Conservation (phyloP, 2,888 invertebrate genomes). For the Notodonta dromedarius region DNA sequence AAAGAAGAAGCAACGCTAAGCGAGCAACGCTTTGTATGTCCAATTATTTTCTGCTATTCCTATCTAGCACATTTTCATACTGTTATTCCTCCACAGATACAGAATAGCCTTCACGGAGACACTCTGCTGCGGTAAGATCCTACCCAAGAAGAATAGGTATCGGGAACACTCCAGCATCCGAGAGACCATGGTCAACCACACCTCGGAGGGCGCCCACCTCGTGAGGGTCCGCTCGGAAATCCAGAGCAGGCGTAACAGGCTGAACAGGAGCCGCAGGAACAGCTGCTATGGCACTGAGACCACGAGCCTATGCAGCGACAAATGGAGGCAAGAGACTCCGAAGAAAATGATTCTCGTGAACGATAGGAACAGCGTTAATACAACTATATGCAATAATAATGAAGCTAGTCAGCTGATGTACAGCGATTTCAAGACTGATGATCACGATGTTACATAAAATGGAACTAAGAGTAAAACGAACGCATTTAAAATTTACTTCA, state of each 20-base stretch:
- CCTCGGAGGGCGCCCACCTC: conserved; percentile 71
- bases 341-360: conserved; percentile 47
- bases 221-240: conserved; percentile 69
- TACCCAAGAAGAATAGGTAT: conserved; percentile 73
- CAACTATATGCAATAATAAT: conserved; percentile 53
- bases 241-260: conserved; percentile 45
- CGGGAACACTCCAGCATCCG: conserved; percentile 86
- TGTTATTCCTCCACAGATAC: conserved; percentile 82
- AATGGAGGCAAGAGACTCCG: conserved; percentile 55
- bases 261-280: conserved; percentile 47
- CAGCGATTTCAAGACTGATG: conserved; percentile 38
- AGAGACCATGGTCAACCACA: conserved; percentile 82
- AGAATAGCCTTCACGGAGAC: conserved; percentile 91
- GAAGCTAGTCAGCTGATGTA: conserved; percentile 49
- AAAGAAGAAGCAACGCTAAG: too few relatives aligned
- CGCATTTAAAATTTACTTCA: neutral
- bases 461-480: neutral
- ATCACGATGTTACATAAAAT: conserved; percentile 35
- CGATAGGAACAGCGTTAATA: conserved; percentile 39
- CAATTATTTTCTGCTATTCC: too few relatives aligned
- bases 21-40: too few relatives aligned
- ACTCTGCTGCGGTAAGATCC: conserved; percentile 85
- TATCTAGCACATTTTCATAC: too few relatives aligned
- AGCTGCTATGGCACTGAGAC: conserved; percentile 62
- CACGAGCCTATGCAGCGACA: conserved; percentile 55